Evolutionary conservation across 2,888 invertebrate species (phyloP), one percentile per base, ranked within the genome.

Genomic region (Sphaerophoria taeniata): DNA sequence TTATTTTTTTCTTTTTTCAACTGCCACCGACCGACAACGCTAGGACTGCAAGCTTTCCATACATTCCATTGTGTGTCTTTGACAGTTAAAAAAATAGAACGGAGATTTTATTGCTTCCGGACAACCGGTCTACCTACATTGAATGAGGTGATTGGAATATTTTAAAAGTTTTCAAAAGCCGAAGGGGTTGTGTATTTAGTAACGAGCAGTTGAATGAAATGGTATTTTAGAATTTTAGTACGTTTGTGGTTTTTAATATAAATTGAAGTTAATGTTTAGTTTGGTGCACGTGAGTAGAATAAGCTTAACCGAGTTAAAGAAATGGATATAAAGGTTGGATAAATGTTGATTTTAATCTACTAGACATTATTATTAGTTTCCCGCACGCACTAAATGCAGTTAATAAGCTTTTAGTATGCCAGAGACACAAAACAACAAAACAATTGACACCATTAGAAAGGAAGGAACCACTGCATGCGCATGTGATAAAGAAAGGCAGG

Each of bases 71-170:
- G 24, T 53, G 11, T 24, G 11, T 5, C 55, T 39, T 80, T 69
- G 72, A 36, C 43, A 60, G 67, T 55, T 60, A 47, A 45, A 49
- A 47, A 51, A 45, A 63, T 69, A 49, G 43, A 73, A 73, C 73
- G 78, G 63, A 58, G 49, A 16, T 58, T 70, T 83, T 78, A 83
- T 74, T 63, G 55, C 43, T 33, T 73, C 47, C 60, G 14, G 60
- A n/a, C 49, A 11, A 39, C 9, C 4, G 9, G 9, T 9, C 43
- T 24, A 65, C 49, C 2, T 45, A 53, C 76, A 49, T 43, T 60
- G 47, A 53, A 43, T 2, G 24, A 58, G 61, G 65, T 76, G 60
- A 47, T 4, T 45, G 53, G 43, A 36, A 6, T 60, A 6, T 24
- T 81, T 61, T 24, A 24, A 16, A 53, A 43, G 36, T 72, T 71